These are phyloP conservation scores for Macrobrachium nipponense DNA, from an alignment of 1,140 invertebrate genomes.

Conservation along the genomic window DNA sequence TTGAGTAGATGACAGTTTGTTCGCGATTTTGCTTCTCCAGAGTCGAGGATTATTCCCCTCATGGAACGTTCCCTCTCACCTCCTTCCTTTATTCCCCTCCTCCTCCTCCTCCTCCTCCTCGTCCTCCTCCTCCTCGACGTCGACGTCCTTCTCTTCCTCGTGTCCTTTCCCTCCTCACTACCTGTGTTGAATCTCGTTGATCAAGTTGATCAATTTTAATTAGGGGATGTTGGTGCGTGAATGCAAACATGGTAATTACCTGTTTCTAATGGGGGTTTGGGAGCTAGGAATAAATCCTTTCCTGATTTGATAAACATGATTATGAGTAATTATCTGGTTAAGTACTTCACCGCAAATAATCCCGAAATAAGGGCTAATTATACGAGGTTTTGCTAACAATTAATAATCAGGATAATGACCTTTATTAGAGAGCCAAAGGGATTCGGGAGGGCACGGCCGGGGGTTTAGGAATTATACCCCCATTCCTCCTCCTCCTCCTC, in stretches of 20 bases:
- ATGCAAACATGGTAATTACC: slow-evolving; percentile 55
- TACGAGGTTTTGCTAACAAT: slow-evolving; percentile 18
- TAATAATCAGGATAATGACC: slow-evolving; percentile 18
- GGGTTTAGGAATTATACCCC: not conserved
- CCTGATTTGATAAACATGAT: slow-evolving; percentile 34
- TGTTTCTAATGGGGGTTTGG: slow-evolving; percentile 29
- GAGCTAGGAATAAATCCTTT: slow-evolving; percentile 41
- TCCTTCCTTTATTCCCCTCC: not conserved
- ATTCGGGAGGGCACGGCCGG: too few relatives aligned
- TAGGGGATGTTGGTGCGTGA: slow-evolving; percentile 30
- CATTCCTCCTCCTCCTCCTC: not conserved
- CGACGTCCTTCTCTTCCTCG: not conserved
- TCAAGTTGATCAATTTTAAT: slow-evolving; percentile 33
- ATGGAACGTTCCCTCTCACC: not conserved
- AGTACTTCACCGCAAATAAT: slow-evolving; percentile 38
- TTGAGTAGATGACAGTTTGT: too few relatives aligned
- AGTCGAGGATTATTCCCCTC: not conserved
- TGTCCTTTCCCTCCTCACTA: not conserved
- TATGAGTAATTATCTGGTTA: slow-evolving; percentile 34
- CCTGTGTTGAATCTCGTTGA: slow-evolving; percentile 16
- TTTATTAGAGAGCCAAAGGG: too few relatives aligned
- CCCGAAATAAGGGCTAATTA: slow-evolving; percentile 42
- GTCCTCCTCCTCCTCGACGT: slow-evolving; percentile 7
- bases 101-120: not conserved
- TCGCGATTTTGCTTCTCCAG: too few relatives aligned